Conservation (phyloP, 2,113 vertebrate genomes). For the Bostrychus sinensis region DNA sequence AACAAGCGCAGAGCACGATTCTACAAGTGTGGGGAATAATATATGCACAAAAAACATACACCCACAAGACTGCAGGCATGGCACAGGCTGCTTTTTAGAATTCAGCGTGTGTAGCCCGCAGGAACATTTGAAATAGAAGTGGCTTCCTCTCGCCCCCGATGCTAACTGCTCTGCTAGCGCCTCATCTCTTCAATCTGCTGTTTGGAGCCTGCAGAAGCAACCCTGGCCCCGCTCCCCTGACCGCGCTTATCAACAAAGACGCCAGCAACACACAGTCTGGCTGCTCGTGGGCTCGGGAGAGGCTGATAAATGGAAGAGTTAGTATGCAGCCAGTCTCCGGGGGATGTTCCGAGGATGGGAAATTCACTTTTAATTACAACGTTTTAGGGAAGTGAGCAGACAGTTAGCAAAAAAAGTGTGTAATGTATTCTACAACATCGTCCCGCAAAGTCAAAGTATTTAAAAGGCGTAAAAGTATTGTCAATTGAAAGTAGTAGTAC, state of each 20-base stretch:
- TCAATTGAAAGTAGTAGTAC: too few species aligned
- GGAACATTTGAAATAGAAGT: slow-evolving; percentile 44
- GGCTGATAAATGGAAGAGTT: slow-evolving; percentile 61
- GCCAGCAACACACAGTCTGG: slow-evolving; percentile 50
- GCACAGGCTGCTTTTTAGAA: slow-evolving; percentile 12
- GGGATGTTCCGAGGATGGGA: slow-evolving; percentile 22
- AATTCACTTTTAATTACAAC: slow-evolving; percentile 15
- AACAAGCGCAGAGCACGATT: background rate
- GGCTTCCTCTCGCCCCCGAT: slow-evolving; percentile 35
- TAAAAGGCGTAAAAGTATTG: too few species aligned
- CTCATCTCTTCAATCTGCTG: slow-evolving; percentile 59
- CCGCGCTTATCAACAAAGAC: slow-evolving; percentile 61
- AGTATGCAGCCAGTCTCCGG: slow-evolving; percentile 42
- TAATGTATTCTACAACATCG: background rate
- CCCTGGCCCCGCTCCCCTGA: slow-evolving; percentile 41
- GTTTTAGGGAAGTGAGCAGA: background rate
- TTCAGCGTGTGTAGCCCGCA: slow-evolving; percentile 26
- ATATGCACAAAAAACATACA: background rate
- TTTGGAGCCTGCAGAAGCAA: slow-evolving; percentile 43
- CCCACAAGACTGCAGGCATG: background rate
- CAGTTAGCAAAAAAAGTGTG: background rate
- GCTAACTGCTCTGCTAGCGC: slow-evolving; percentile 37
- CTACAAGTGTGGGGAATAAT: background rate
- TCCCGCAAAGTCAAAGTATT: too few species aligned
- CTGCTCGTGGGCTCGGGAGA: slow-evolving; percentile 48